Base-by-base conservation (phyloP, 2,888 invertebrate species). In the Drosophila villosipedis region DNA sequence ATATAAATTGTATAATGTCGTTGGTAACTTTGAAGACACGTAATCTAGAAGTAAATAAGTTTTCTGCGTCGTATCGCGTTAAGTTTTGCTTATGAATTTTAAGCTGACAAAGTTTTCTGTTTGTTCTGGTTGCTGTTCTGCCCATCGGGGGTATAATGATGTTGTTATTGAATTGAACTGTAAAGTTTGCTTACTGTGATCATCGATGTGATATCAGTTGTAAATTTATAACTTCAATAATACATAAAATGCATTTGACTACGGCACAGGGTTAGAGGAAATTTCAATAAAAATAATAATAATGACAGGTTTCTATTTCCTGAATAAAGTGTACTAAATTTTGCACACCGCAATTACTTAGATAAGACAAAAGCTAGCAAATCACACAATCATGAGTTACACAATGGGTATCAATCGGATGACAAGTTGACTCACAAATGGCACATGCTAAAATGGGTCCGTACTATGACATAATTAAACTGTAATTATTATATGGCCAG, bases 1-100 rank as follows among this genome's bases (percentile, higher is more conserved):
- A 86, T 89, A 89, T 90, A 90, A 90, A 90, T 84, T 89, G 72
- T 87, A 82, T 84, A 86, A 84, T 90, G 80, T 72, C 77, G 80
- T 67, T 86, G 73, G 63, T 62, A 80, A 89, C 72, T 82, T 80
- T 71, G 73, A 68, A 63, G 81, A 87, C 90, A 88, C 88, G 89
- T 87, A 89, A 85, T 79, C 88, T 82, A 77, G 72, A 81, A 82
- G 83, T 81, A 83, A 91, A 85, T 85, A 89, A 88, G 71, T 87
- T 80, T 78, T 71, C 49, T 72, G 61, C 54, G 65, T 75, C 55
- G 57, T 69, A 73, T 73, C 59, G 61, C 37, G 47, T 52, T 76
- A 84, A 88, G 74, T 84, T 88, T 64, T 60, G 64, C 79, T 81
- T 77, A 82, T 70, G 73, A 74, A 71, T 77, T 69, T 70, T 60